Evolutionary conservation across 2,888 invertebrate genomes (phyloP), one percentile per base, ranked within the genome.

Genomic region (Eulithis testata): DNA sequence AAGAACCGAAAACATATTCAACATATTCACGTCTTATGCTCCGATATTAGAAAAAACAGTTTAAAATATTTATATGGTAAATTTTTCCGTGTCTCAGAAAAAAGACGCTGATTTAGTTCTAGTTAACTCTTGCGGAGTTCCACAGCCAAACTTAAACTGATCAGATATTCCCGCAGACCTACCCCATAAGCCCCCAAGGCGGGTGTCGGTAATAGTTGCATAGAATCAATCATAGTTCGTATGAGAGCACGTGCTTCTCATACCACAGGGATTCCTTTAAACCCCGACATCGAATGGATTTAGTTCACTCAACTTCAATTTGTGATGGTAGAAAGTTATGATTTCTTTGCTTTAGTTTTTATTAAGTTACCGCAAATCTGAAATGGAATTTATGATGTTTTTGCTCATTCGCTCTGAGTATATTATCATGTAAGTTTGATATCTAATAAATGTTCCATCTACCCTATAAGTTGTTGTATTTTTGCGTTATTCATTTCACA

Each of bases 181-280:
- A 31, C 27, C 50, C 27, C 50, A 37, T 51, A 27, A 37, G 9
- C 44, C 51, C 21, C 51, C 57, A 0, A 53, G 47, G 53, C 66
- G 14, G 50, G 14, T 51, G 58, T 63, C 45, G 27, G 59, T 51
- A 56, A 53, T 50, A 57, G 49, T 56, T 21, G 50, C 60, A 47
- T 40, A 56, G 62, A 56, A 60, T 57, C 43, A 52, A 36, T 43
- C 4, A n/a, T 36, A 62, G 62, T 66, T 43, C 7, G n/a, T 52
- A 37, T 3, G 49, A 14, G n/a, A 12, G 61, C 49, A 61, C 66
- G 66, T 59, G 55, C 57, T 43, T 56, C 27, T 14, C 55, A 56
- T 65, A 60, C 63, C 60, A n/a, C 54, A 21, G 60, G 53, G 67
- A 60, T 57, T 51, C 53, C 44, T 66, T 60, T 57, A 54, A 58